Evolutionary conservation across 2,888 invertebrate species (phyloP).

Genomic region (Callyntrura sp.): DNA sequence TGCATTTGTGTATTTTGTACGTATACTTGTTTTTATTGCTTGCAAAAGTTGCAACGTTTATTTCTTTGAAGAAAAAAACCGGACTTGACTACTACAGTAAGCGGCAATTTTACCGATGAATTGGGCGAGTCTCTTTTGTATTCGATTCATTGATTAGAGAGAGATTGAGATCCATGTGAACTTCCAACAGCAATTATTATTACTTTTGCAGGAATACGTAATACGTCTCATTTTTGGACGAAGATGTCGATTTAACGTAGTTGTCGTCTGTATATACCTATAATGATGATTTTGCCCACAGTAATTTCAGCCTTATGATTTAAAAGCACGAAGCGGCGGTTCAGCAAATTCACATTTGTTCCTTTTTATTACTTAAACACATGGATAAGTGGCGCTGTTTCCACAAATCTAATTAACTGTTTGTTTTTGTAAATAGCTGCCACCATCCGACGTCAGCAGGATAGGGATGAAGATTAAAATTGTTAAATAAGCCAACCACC

Average conservation of each 20-base stretch:
- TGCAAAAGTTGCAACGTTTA: slow-evolving; percentile 3
- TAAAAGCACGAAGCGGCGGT: neutral
- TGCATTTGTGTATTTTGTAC: neutral
- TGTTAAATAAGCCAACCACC: neutral
- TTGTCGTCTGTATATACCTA: neutral
- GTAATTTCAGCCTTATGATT: neutral
- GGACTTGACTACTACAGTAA: neutral
- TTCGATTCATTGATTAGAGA: neutral
- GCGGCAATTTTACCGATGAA: neutral
- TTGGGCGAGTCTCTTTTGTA: slow-evolving; percentile 1
- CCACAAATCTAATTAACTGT: neutral
- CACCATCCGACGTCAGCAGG: no score
- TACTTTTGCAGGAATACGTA: neutral
- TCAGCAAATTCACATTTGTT: neutral
- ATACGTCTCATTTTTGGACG: neutral
- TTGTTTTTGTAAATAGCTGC: neutral
- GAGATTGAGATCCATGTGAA: neutral
- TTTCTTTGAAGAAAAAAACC: slow-evolving; percentile 40
- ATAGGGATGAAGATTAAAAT: neutral
- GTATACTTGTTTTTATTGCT: neutral
- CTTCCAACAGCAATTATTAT: neutral
- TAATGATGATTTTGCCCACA: neutral
- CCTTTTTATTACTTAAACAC: neutral
- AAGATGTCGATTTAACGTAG: slow-evolving; percentile 1
- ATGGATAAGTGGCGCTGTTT: neutral